A percentile compares a stretch with the other conserved stretches of the same genome.
Conservation (phyloP, 2,113 vertebrate species). For the Girardinichthys multiradiatus region DNA sequence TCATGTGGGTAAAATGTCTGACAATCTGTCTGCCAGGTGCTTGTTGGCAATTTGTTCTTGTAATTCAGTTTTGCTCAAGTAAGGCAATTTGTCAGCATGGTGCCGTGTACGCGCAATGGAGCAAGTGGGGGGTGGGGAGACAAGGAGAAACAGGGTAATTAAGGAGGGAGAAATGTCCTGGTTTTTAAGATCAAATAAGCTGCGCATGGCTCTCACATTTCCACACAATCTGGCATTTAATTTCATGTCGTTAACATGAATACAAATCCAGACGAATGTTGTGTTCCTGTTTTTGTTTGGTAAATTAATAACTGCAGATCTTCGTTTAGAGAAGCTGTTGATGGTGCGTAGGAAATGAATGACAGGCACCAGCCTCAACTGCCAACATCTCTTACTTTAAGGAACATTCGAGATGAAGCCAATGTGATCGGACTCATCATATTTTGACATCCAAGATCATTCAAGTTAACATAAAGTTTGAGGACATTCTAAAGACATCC, state of each 20-base stretch:
- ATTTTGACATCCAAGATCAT: neutral
- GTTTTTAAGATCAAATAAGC: neutral
- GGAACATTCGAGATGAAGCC: slow-evolving; percentile 14
- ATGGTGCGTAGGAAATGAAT: slow-evolving; percentile 52
- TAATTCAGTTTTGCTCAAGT: slow-evolving; percentile 19
- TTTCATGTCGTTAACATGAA: slow-evolving; percentile 35
- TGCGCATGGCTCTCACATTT: slow-evolving; percentile 40
- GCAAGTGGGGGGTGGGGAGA: neutral
- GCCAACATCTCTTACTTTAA: slow-evolving; percentile 50
- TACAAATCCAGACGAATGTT: slow-evolving; percentile 23
- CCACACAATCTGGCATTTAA: slow-evolving; percentile 11
- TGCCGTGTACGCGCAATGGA: neutral
- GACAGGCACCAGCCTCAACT: slow-evolving; percentile 38
- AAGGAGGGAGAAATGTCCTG: slow-evolving; percentile 18
- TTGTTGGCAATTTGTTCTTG: slow-evolving; percentile 14
- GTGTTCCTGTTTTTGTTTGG: slow-evolving; percentile 20
- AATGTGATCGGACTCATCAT: slow-evolving; percentile 13
- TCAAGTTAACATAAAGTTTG: neutral
- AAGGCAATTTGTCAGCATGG: slow-evolving; percentile 10
- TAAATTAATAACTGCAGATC: slow-evolving; percentile 31
- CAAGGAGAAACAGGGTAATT: slow-evolving; percentile 19
- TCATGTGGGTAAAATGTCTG: neutral
- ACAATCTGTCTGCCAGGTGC: neutral
- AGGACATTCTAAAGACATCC: neutral
- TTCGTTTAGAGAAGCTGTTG: slow-evolving; percentile 30